phyloP scores from a whole-genome alignment of 23 tunicate species.

The Clavelina lepadiformis region DNA sequence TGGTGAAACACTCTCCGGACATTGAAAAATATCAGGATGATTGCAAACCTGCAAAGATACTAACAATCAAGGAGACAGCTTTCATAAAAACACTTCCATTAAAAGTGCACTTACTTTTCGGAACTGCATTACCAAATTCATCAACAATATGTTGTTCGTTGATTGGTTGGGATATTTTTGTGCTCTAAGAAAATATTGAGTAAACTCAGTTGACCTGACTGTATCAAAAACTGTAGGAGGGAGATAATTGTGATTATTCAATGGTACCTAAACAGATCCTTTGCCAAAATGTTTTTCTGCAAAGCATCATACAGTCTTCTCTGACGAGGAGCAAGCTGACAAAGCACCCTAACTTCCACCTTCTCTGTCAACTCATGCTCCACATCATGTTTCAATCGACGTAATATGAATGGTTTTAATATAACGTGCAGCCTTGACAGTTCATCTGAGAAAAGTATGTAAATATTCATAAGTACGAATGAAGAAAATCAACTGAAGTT shows the following conservation, averaged over 20 bases:
- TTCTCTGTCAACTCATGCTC: constrained; percentile 83
- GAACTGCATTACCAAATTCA: constrained; percentile 89
- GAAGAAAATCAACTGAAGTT: background rate
- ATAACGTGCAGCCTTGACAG: constrained; percentile 68
- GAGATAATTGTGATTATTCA: constrained; percentile 1
- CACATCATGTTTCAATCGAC: constrained; percentile 70
- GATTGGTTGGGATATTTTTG: constrained; percentile 14
- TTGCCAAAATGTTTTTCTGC: constrained; percentile 46
- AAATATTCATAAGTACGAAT: background rate
- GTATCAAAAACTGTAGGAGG: background rate
- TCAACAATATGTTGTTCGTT: constrained; percentile 39
- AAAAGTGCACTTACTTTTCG: constrained; percentile 40
- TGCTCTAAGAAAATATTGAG: background rate
- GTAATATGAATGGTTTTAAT: constrained; percentile 70
- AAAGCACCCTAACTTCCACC: constrained; percentile 60
- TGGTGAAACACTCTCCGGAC: constrained; percentile 14
- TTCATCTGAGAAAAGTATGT: constrained; percentile 14
- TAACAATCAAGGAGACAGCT: background rate
- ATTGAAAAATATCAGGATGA: constrained; percentile 50
- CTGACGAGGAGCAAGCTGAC: constrained; percentile 69
- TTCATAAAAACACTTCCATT: background rate
- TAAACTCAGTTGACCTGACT: background rate
- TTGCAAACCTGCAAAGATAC: constrained; percentile 32
- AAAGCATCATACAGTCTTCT: constrained; percentile 44
- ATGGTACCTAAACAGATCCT: constrained; percentile 36